Evolutionary conservation across 37 sponge, comb jelly and placozoan genomes (phyloP).

Genomic region (Geodia barretti): DNA sequence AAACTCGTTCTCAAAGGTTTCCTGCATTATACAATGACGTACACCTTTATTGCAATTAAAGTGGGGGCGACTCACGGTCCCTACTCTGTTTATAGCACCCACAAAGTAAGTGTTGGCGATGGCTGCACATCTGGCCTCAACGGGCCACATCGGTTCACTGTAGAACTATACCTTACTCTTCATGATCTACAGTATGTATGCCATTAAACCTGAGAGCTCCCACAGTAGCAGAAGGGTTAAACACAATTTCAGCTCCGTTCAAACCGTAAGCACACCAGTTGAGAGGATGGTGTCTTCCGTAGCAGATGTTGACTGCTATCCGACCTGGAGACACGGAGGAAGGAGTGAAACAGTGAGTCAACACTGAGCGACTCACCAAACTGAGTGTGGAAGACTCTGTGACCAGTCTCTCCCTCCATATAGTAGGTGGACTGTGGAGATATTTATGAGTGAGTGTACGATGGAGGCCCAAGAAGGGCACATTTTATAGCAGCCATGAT

Average conservation of each 20-base stretch:
- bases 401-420: conserved; percentile 92
- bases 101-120: conserved; percentile 93
- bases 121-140: conserved; percentile 93
- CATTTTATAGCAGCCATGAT: no score
- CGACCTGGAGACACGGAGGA: conserved; percentile 64
- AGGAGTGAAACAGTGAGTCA: not conserved
- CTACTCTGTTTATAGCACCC: conserved; percentile 88
- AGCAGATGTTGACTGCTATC: conserved; percentile 94
- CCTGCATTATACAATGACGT: conserved; percentile 35
- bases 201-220: conserved; percentile 84
- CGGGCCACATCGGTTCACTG: conserved; percentile 99
- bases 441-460: not conserved
- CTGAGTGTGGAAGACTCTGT: conserved; percentile 87
- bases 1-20: conserved; percentile 87
- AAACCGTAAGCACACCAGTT: conserved; percentile 93
- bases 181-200: not conserved
- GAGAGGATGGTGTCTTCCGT: conserved; percentile 95
- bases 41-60: not conserved
- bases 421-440: conserved; percentile 89
- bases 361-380: conserved; percentile 62
- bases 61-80: conserved; percentile 72
- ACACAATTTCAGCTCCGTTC: conserved; percentile 97
- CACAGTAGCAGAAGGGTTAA: conserved; percentile 97
- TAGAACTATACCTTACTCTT: no score
- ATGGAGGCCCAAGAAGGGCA: no score